Percentiles rank a stretch among this genome's conserved stretches.
Conservation (phyloP, 2,113 vertebrate species). For the Phrynosoma blainvillii region DNA sequence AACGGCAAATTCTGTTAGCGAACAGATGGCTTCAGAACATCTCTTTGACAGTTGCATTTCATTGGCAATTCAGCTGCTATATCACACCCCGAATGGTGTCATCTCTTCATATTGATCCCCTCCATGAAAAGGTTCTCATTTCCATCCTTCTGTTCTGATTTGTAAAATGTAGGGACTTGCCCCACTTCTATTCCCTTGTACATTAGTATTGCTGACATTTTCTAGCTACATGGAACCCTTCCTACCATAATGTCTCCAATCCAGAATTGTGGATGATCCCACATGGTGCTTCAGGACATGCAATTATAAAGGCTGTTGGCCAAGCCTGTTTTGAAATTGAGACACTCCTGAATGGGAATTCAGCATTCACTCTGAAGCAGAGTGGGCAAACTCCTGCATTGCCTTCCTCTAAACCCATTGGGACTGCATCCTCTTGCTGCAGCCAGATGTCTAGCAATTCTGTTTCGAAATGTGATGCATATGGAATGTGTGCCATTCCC, state of each 20-base stretch:
- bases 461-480: no score
- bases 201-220: not conserved
- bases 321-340: not conserved
- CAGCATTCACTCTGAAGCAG: not conserved
- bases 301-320: not conserved
- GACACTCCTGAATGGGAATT: not conserved
- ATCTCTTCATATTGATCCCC: conserved; percentile 40
- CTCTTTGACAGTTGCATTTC: conserved; percentile 36
- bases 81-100: conserved; percentile 43
- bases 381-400: not conserved
- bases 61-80: conserved; percentile 36
- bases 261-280: not conserved
- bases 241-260: no score
- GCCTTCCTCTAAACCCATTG: no score
- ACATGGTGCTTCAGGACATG: not conserved
- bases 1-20: conserved; percentile 33
- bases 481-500: no score
- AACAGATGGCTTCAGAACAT: conserved; percentile 43
- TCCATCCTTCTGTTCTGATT: not conserved
- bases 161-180: not conserved
- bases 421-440: no score
- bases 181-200: not conserved
- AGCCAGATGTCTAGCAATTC: no score
- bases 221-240: not conserved
- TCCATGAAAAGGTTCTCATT: not conserved